Evolutionary conservation across 2,797 vertebrate genomes (phyloP).

Genomic region (Sus cebifrons): DNA sequence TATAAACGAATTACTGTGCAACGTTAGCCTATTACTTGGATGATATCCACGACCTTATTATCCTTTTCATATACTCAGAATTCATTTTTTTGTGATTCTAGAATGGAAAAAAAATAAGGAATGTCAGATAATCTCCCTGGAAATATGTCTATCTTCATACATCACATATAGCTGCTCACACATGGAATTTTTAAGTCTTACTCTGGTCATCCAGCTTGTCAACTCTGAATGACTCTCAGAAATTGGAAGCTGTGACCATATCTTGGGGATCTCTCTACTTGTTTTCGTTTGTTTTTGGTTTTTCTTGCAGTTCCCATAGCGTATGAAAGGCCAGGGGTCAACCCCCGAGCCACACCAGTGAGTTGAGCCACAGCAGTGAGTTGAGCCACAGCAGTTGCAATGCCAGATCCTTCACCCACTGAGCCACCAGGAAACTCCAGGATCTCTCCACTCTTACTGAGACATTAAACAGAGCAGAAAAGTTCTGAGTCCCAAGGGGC

Average conservation of each 20-base stretch:
- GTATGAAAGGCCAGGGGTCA: no score
- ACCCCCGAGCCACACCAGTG: no score
- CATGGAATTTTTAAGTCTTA: neutral
- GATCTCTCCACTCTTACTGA: neutral
- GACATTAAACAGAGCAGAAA: neutral
- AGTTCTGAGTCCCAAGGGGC: neutral
- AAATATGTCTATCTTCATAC: neutral
- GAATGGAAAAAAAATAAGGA: conserved; percentile 2
- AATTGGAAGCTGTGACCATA: neutral
- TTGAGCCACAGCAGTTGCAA: no score
- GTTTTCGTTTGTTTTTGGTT: no score
- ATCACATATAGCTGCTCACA: neutral
- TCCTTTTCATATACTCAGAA: neutral
- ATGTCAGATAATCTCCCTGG: conserved; percentile 1
- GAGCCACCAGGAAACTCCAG: no score
- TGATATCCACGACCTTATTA: neutral
- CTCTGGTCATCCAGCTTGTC: neutral
- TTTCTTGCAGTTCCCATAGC: no score
- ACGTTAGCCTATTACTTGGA: neutral
- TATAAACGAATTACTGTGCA: conserved; percentile 29
- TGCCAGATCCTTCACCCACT: no score
- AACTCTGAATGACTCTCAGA: conserved; percentile 1
- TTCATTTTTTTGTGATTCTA: neutral
- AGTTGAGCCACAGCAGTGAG: no score
- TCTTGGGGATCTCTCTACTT: no score